Evolutionary conservation across 2,888 invertebrate genomes (phyloP), one percentile per base, ranked within the genome.

Genomic region (Ectobius pallidus): DNA sequence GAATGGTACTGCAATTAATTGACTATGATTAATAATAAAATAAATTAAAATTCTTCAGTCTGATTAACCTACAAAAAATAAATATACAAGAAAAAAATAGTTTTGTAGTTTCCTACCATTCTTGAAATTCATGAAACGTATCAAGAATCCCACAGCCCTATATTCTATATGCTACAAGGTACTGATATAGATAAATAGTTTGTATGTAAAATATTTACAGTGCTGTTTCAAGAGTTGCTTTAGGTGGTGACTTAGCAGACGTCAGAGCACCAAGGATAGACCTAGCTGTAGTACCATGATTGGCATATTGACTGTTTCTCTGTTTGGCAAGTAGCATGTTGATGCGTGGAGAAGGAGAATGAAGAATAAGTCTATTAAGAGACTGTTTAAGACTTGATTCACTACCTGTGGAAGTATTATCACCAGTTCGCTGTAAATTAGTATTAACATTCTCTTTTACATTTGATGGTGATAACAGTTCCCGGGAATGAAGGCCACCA

Each of bases 361-460:
- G 69, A 11, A 69, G 42, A 27, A 58, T 30, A 16, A 58, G 9
- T 32, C 20, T 62, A 25, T 62, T 62, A 3, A 62, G 6, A 7
- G 63, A 42, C n/a, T 52, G 68, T 2, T 30, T 58, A 2, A 58
- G 58, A 16, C 58, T 58, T n/a, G 32, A 25, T 1, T 14, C 58
- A 30, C 25, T 65, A 42, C 22, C 22, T 16, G 25, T 11, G 6
- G 61, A 9, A 7, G 16, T 65, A 49, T 65, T 71, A n/a, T 67
- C 34, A 55, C 20, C 30, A n/a, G 34, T 39, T 46, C 25, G 39
- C n/a, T 68, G 65, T 46, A 73, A 67, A 58, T 71, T 68, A 4
- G 67, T 67, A 18, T 75, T 68, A 7, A 75, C 25, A 46, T 75
- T 75, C 34, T 75, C 75, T 32, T 75, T 75, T 3, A 74, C 67